A percentile compares a stretch with the other conserved stretches of the same genome.
These are phyloP conservation scores for Piscicola geometra DNA, from an alignment of 2,888 invertebrate species.

Conservation along the genomic window DNA sequence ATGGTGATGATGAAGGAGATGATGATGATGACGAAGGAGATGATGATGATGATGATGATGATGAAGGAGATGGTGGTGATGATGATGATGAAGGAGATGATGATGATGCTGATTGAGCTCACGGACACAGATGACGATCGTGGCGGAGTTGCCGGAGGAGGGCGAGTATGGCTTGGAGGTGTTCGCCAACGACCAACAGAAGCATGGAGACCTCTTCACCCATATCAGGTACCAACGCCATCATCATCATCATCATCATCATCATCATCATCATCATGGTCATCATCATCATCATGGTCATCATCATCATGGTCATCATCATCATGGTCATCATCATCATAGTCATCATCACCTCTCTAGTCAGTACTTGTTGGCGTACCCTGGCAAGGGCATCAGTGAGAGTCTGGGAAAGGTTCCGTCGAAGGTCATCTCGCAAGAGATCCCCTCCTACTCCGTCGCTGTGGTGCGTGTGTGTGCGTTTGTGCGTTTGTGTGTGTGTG, in stretches of 20 bases:
- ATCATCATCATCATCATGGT: not conserved
- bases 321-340: constrained; percentile 6
- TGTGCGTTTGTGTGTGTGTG: not conserved
- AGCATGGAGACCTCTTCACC: constrained; percentile 50
- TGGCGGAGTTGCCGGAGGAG: constrained; percentile 49
- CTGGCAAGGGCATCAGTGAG: constrained; percentile 25
- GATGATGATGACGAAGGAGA: too few species aligned
- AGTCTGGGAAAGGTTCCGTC: constrained; percentile 22
- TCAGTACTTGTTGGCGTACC: constrained; percentile 30
- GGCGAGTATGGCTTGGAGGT: constrained; percentile 57
- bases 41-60: too few species aligned
- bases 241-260: constrained; percentile 17
- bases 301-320: constrained; percentile 36
- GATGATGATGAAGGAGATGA: too few species aligned
- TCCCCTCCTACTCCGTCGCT: not conserved
- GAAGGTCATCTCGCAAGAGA: not conserved
- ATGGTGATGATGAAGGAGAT: too few species aligned
- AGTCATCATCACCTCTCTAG: not conserved
- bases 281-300: constrained; percentile 34
- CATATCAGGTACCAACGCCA: constrained; percentile 43
- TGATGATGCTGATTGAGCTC: too few species aligned
- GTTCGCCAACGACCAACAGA: constrained; percentile 55
- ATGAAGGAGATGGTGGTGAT: too few species aligned
- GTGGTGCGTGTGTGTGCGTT: constrained; percentile 2
- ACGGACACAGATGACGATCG: constrained; percentile 46